Percentiles rank a stretch among this genome's conserved stretches.
phyloP scores from a whole-genome alignment of 2,797 vertebrate genomes.

The Pogoniulus pusillus region DNA sequence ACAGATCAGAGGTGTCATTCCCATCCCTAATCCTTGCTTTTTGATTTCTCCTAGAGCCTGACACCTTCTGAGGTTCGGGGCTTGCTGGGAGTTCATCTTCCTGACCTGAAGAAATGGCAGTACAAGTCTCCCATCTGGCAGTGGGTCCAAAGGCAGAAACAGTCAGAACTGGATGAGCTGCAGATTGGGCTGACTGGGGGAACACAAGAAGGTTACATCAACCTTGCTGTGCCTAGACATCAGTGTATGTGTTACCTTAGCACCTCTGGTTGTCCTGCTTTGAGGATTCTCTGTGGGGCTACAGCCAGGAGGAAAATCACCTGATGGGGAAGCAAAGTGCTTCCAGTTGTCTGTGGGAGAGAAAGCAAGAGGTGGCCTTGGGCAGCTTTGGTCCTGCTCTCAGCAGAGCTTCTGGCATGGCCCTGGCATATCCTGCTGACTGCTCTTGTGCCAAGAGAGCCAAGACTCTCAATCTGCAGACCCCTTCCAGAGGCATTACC shows the following conservation, averaged over 20 bases:
- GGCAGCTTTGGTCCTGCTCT: background rate
- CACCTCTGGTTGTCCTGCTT: background rate
- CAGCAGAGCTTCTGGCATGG: background rate
- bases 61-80: constrained; percentile 32
- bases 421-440: background rate
- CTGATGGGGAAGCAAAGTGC: background rate
- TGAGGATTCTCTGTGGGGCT: too few relatives aligned
- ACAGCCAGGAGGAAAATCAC: background rate
- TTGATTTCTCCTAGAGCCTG: constrained; percentile 48
- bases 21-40: background rate
- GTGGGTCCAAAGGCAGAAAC: constrained; percentile 64
- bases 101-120: background rate
- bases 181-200: constrained; percentile 52
- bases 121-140: background rate
- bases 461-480: background rate
- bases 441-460: background rate
- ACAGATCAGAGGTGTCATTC: background rate
- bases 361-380: background rate
- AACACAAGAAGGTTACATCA: constrained; percentile 68
- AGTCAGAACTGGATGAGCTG: constrained; percentile 58
- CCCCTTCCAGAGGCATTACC: background rate
- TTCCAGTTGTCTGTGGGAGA: background rate
- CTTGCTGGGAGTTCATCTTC: constrained; percentile 64
- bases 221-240: background rate
- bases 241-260: background rate